A percentile compares a stretch with the other conserved stretches of the same genome.
Conservation (phyloP, 2,113 vertebrate species). For the Burhinus oedicnemus region DNA sequence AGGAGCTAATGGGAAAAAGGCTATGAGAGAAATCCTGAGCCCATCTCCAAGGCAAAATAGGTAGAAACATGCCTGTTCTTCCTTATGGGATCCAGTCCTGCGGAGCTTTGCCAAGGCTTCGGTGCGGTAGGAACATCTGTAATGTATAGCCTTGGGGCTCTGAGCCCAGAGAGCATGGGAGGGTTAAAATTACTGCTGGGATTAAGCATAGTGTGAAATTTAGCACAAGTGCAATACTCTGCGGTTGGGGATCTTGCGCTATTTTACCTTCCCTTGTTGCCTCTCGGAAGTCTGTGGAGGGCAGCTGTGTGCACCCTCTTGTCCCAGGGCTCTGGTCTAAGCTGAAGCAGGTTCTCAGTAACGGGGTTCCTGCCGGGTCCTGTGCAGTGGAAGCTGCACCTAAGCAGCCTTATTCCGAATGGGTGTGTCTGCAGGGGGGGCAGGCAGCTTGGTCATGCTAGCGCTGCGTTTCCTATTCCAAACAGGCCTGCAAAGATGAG, state of each 20-base stretch:
- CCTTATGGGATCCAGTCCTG: background rate
- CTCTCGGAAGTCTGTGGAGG: background rate
- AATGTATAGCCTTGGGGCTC: accelerated
- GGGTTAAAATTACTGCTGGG: background rate
- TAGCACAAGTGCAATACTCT: accelerated
- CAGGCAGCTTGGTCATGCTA: background rate
- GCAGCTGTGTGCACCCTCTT: background rate
- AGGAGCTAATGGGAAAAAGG: background rate
- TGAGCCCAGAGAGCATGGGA: accelerated
- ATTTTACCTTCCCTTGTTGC: background rate
- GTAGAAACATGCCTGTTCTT: background rate
- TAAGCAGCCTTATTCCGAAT: accelerated
- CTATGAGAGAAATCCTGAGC: background rate
- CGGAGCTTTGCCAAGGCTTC: background rate
- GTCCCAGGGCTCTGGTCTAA: background rate
- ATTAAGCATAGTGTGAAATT: background rate
- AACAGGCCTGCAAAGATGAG: background rate
- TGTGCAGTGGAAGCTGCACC: no score
- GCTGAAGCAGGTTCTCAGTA: background rate
- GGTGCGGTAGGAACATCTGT: background rate
- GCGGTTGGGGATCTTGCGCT: background rate
- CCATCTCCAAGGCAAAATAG: background rate
- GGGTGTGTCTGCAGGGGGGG: background rate
- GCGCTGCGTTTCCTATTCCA: accelerated
- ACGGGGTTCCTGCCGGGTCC: background rate